Evolutionary conservation across 2,888 invertebrate species (phyloP), one percentile per base, ranked within the genome.

Genomic region (Stenchaetothrips biformis): DNA sequence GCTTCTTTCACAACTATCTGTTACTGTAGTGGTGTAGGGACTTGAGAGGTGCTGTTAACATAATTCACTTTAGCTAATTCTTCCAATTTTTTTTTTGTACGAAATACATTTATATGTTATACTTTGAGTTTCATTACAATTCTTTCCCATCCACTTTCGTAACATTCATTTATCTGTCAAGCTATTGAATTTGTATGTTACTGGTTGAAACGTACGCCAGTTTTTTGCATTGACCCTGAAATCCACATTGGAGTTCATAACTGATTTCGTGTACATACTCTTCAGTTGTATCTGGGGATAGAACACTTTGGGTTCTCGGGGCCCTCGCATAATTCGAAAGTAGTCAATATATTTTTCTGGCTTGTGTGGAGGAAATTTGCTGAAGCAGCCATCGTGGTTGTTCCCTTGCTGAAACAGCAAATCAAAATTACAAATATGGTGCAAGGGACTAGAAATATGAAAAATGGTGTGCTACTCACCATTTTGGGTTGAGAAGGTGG

Each of bases 201-300:
- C 18, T 0, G 79, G 80, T n/a, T 80, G n/a, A 47, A 80, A 82
- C 8, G 53, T 78, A 37, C 62, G 62, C 82, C 82, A 82, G 79
- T 82, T 82, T 59, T 77, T 80, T 7, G 27, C 77, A 78, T 81
- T 82, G 9, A 81, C 48, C 13, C 62, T 8, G 53, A 53, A 78
- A n/a, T 81, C 82, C 4, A 82, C 49, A 77, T 81, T 82, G 59
- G 79, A 77, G 67, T 80, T 80, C 59, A 81, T 74, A 13, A 81
- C 67, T 16, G 81, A 81, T 21, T 18, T 7, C 0, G 80, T 80
- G 25, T 79, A 79, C 77, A 79, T 78, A 21, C 81, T 79, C 48
- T 80, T 82, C 9, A 59, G n/a, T 18, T 79, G 25, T 27, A 79
- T 77, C 16, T 77, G 48, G 0, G 81, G 81, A 21, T 80, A 79